phyloP scores from a whole-genome alignment of 2,797 vertebrate genomes.

The Sparidentex hasta region DNA sequence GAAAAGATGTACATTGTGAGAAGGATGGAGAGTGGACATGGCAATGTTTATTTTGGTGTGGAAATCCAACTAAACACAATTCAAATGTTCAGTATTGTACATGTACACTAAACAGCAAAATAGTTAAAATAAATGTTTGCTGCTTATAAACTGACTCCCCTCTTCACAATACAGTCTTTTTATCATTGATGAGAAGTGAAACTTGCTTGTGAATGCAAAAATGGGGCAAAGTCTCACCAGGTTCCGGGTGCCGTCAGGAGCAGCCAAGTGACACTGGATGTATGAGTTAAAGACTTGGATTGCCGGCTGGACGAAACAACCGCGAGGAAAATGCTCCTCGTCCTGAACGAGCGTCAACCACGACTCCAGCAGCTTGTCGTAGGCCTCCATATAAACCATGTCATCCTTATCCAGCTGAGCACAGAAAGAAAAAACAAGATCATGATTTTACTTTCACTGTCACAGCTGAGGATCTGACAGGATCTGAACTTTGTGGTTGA shows the following conservation, averaged over 20 bases:
- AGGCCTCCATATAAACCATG: slow-evolving; percentile 99
- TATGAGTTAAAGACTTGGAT: slow-evolving; percentile 99
- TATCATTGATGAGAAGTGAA: neutral
- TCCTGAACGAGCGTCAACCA: slow-evolving; percentile 98
- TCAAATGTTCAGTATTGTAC: neutral
- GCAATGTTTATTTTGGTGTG: neutral
- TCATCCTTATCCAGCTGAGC: slow-evolving; percentile 97
- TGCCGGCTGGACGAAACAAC: slow-evolving; percentile 96
- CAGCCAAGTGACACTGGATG: slow-evolving; percentile 98
- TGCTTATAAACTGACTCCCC: neutral
- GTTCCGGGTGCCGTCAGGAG: slow-evolving; percentile 97
- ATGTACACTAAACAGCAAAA: neutral
- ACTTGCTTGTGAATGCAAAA: neutral
- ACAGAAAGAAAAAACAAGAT: no score
- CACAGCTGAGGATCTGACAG: no score
- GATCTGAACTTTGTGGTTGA: neutral
- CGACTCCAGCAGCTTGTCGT: slow-evolving; percentile 97
- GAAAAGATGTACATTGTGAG: neutral
- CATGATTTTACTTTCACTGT: neutral
- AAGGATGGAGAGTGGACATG: neutral
- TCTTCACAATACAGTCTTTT: neutral
- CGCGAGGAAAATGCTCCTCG: slow-evolving; percentile 97
- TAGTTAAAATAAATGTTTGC: neutral
- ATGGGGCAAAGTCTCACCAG: slow-evolving; percentile 87
- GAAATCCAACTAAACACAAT: neutral